Evolutionary conservation across 2,888 invertebrate genomes (phyloP).

Genomic region (Allygus modestus): DNA sequence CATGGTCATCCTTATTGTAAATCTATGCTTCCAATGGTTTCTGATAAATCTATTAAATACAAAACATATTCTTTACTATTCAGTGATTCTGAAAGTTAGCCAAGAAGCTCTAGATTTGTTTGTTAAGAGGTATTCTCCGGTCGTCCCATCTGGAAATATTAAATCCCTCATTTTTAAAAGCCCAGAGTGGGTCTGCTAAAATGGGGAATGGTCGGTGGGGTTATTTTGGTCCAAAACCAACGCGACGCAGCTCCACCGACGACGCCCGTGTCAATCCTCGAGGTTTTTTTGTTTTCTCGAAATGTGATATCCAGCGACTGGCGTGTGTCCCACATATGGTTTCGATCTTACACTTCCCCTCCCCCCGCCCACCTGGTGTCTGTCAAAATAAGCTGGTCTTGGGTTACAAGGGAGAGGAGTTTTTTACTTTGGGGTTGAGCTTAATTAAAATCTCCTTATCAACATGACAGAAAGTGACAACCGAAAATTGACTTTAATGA

Average conservation of each 20-base stretch:
- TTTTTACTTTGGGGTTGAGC: background rate
- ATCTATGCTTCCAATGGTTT: too few relatives aligned
- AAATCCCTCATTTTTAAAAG: conserved; percentile 39
- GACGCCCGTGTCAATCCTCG: conserved; percentile 5
- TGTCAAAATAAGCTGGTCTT: conserved; percentile 44
- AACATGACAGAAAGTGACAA: conserved; percentile 29
- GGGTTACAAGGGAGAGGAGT: conserved; percentile 4
- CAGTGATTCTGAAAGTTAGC: too few relatives aligned
- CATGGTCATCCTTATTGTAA: too few relatives aligned
- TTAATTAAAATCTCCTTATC: conserved; percentile 41
- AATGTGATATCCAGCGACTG: conserved; percentile 41
- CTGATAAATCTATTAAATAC: too few relatives aligned
- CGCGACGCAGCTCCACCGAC: background rate
- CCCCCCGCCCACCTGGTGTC: conserved; percentile 15
- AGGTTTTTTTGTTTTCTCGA: conserved; percentile 44
- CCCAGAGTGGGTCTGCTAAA: conserved; percentile 36
- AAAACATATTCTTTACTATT: too few relatives aligned
- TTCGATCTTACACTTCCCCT: conserved; percentile 27
- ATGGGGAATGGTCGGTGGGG: background rate
- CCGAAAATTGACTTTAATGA: conserved; percentile 25
- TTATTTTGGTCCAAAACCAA: conserved; percentile 47
- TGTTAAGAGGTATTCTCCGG: background rate
- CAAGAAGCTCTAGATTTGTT: too few relatives aligned
- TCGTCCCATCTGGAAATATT: conserved; percentile 1
- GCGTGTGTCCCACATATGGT: conserved; percentile 48